A percentile compares a stretch with the other conserved stretches of the same genome.
These are phyloP conservation scores for Hirtodrosophila duncani DNA, from an alignment of 2,888 invertebrate species.

Conservation along the genomic window DNA sequence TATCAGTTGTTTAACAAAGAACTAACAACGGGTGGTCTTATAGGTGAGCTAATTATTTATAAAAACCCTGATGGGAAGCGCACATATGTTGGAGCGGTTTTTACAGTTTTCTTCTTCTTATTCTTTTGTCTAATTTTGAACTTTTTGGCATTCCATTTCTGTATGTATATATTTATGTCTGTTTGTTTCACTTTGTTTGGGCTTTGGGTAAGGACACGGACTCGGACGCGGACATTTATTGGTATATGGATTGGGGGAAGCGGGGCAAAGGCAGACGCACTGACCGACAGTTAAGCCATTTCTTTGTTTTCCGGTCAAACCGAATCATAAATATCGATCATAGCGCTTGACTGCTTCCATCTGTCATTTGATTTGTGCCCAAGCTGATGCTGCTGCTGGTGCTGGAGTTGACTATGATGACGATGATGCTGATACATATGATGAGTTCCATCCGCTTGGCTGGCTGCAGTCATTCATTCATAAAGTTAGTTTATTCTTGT, in stretches of 20 bases:
- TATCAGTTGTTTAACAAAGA: no score
- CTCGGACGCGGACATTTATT: no score
- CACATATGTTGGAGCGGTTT: no score
- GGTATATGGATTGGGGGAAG: constrained; percentile 2
- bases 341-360: constrained; percentile 47
- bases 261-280: constrained; percentile 1
- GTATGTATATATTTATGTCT: background rate
- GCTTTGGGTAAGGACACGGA: no score
- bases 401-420: constrained; percentile 6
- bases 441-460: constrained; percentile 29
- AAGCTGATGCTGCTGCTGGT: constrained; percentile 21
- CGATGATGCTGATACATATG: constrained; percentile 1
- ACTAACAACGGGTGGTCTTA: no score
- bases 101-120: no score
- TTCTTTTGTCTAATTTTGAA: no score
- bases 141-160: no score
- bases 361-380: constrained; percentile 38
- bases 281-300: constrained; percentile 9
- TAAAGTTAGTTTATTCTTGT: constrained; percentile 33
- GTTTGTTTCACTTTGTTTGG: constrained; percentile 7
- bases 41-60: no score
- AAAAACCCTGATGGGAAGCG: no score
- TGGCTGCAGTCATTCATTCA: constrained; percentile 49
- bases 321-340: constrained; percentile 63
- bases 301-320: constrained; percentile 19